Evolutionary conservation across 2,113 vertebrate species (phyloP).

Genomic region (Arenaria interpres): DNA sequence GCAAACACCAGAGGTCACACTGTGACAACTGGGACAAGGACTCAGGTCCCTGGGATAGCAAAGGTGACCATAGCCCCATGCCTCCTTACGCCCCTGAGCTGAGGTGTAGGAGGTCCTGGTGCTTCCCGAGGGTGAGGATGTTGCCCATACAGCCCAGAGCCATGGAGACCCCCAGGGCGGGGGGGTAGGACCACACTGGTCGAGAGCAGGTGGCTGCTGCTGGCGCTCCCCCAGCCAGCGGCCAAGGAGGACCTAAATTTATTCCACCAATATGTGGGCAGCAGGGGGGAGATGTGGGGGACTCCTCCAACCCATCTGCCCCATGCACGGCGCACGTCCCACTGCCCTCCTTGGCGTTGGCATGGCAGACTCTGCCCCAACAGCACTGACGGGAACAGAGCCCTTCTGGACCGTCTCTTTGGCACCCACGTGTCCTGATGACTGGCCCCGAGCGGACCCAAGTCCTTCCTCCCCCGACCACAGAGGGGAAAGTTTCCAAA

Average conservation of each 20-base stretch:
- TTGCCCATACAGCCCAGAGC: neutral
- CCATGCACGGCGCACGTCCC: rapidly evolving
- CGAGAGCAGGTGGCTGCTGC: neutral
- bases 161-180: rapidly evolving
- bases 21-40: rapidly evolving
- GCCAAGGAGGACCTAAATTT: neutral
- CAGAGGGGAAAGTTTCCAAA: conserved; percentile 82
- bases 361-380: neutral
- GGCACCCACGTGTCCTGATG: conserved; percentile 74
- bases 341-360: neutral
- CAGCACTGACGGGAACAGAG: conserved; percentile 55
- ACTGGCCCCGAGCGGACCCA: conserved; percentile 65
- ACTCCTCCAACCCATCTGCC: neutral
- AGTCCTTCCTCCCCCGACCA: conserved; percentile 78
- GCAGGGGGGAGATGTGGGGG: rapidly evolving
- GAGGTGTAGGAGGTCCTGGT: rapidly evolving
- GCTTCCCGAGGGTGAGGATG: neutral
- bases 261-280: neutral
- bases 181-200: rapidly evolving
- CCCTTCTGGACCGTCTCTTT: conserved; percentile 65
- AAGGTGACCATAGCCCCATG: rapidly evolving
- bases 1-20: neutral
- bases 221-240: neutral
- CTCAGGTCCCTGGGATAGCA: rapidly evolving
- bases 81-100: rapidly evolving